Conservation (phyloP, 2,888 invertebrate species). For the Drosophila macrospina region DNA sequence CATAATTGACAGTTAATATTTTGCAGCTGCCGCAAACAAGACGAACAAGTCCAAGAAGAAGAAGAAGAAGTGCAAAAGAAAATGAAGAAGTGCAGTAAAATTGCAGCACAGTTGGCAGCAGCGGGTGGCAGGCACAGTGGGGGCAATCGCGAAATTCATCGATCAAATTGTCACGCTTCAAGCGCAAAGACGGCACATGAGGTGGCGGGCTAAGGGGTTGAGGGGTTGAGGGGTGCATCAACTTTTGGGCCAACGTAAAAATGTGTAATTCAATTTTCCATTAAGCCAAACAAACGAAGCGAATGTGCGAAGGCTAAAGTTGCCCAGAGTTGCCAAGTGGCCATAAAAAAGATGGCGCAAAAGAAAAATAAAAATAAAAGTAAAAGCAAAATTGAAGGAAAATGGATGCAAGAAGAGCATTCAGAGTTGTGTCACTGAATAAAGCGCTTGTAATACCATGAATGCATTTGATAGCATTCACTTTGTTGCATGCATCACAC, state of each 20-base stretch:
- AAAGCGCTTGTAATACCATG: slow-evolving; percentile 25
- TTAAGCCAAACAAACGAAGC: slow-evolving; percentile 33
- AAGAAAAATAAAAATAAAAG: neutral
- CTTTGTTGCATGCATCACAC: slow-evolving; percentile 13
- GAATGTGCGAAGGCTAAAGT: slow-evolving; percentile 14
- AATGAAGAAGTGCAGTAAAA: slow-evolving; percentile 30
- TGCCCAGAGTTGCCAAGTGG: slow-evolving; percentile 1
- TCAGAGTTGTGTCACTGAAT: slow-evolving; percentile 22
- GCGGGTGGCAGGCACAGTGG: neutral
- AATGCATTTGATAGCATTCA: slow-evolving; percentile 26
- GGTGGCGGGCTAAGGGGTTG: no score
- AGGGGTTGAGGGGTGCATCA: neutral
- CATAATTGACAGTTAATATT: slow-evolving; percentile 76
- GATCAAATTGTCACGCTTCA: slow-evolving; percentile 64
- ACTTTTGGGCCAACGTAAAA: slow-evolving; percentile 20
- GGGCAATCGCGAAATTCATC: slow-evolving; percentile 53
- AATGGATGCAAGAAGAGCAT: neutral
- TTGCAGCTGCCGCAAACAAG: slow-evolving; percentile 58
- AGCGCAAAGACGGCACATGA: neutral
- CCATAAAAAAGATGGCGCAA: neutral
- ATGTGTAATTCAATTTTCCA: slow-evolving; percentile 60
- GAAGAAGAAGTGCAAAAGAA: slow-evolving; percentile 7
- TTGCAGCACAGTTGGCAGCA: slow-evolving; percentile 2
- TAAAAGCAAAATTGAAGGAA: neutral
- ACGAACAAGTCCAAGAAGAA: neutral